These are phyloP conservation scores for Drosophila histrio DNA, from an alignment of 2,888 invertebrate genomes.

Conservation along the genomic window DNA sequence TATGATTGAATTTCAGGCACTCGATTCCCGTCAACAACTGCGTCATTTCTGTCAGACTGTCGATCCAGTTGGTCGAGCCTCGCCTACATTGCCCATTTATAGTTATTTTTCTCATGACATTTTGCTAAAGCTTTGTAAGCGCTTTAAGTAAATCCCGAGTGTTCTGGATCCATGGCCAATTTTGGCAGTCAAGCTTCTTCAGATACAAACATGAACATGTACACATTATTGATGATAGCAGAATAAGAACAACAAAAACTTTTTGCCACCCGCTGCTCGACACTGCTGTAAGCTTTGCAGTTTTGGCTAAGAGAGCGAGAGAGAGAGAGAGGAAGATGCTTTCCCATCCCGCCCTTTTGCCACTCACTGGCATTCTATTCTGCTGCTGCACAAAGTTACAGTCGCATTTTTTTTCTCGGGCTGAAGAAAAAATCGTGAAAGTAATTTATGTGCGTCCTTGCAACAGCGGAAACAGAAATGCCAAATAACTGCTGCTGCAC, in stretches of 20 bases:
- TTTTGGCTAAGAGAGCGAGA: conserved; percentile 8
- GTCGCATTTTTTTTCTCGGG: conserved; percentile 27
- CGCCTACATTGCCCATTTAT: conserved; percentile 17
- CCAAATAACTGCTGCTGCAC: conserved; percentile 39
- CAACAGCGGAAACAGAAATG: conserved; percentile 34
- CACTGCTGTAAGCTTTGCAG: conserved; percentile 16
- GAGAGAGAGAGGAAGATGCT: background rate
- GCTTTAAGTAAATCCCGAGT: conserved; percentile 10
- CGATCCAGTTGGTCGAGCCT: background rate
- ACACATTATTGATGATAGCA: conserved; percentile 65
- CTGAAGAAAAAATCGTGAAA: conserved; percentile 38
- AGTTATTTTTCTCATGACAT: conserved; percentile 15
- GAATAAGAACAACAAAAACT: conserved; percentile 8
- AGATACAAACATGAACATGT: conserved; percentile 38
- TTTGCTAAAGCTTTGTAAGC: conserved; percentile 4
- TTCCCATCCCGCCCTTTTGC: background rate
- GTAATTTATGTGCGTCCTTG: conserved; percentile 73
- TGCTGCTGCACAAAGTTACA: conserved; percentile 39
- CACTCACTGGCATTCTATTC: conserved; percentile 8
- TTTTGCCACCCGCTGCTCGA: conserved; percentile 32
- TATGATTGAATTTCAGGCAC: conserved; percentile 75
- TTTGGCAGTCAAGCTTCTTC: conserved; percentile 19
- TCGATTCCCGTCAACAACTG: conserved; percentile 39
- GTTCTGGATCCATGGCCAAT: conserved; percentile 3
- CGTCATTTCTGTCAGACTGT: conserved; percentile 14